Conservation (phyloP, 2,888 invertebrate species). For the Mantis religiosa region DNA sequence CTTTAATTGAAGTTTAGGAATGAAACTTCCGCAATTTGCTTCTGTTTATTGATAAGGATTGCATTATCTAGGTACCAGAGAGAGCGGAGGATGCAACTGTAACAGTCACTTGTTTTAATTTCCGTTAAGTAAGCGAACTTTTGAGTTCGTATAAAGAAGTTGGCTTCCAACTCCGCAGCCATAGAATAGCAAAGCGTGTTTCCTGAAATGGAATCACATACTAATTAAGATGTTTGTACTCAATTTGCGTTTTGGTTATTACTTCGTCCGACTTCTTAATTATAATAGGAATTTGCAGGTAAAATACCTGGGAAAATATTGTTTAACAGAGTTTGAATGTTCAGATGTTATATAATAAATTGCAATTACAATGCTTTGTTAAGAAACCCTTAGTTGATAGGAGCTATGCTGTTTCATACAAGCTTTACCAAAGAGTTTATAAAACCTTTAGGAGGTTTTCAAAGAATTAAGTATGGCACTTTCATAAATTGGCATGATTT, state of each 20-base stretch:
- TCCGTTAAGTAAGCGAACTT: neutral
- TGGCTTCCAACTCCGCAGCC: neutral
- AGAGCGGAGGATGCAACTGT: neutral
- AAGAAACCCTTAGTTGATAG: no score
- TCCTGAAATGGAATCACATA: neutral
- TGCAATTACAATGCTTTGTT: no score
- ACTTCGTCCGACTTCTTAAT: neutral
- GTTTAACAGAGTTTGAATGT: no score
- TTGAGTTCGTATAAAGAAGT: neutral
- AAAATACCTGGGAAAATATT: no score
- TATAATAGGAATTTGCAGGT: no score
- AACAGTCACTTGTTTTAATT: neutral
- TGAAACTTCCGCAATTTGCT: neutral
- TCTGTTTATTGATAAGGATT: neutral
- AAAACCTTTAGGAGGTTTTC: no score
- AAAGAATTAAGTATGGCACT: no score
- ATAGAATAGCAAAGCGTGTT: neutral
- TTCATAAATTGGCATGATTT: no score
- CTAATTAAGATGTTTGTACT: neutral
- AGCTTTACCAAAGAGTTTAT: no score
- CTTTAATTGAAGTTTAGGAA: neutral
- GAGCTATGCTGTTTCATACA: no score
- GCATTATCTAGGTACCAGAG: neutral
- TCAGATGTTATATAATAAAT: no score
- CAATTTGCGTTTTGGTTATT: neutral